Evolutionary conservation across 2,888 invertebrate genomes (phyloP), one percentile per base, ranked within the genome.

Genomic region (Labia minor): DNA sequence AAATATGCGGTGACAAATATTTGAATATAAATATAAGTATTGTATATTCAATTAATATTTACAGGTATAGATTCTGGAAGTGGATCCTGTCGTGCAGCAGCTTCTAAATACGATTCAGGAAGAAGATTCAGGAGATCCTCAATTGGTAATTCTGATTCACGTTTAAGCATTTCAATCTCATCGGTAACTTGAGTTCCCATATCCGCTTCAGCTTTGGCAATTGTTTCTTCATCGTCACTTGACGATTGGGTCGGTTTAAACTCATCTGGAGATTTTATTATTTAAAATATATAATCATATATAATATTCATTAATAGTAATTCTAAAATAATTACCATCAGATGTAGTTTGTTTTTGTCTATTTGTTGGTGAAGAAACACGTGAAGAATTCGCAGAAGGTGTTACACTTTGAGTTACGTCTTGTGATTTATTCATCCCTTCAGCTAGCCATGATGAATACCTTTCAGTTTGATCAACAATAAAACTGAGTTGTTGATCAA

Each of bases 401-500:
- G 77, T 76, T 65, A 75, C 75, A 71, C 78, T 78, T 66, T 74
- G 76, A 37, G 65, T 66, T 33, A 67, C 67, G 10, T 71, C 71
- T 21, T 77, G 77, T 64, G 80, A 77, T 76, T 86, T 85, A 73
- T 87, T 88, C 82, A 93, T 87, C 71, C 90, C 90, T 78, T 93
- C 92, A 2, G 93, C 92, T 68, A 95, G 80, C 80, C 91, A 87
- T 21, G 90, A 89, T 37, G 95, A 95, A 81, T 95, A 97, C 76
- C 94, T 95, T 79, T 99, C 98, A 0, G 98, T 97, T 80, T 95
- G 94, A 79, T 96, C 97, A 68, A 99, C 97, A 75, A 99, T 95
- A 77, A 96, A 96, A 78, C 93, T 93, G 69, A 99, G 83, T 79
- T 98, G 98, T 75, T 95, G 90, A 81, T 98, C 97, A 68, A 98